Base-by-base conservation (phyloP, 2,113 vertebrate genomes). In the Lathamus discolor region DNA sequence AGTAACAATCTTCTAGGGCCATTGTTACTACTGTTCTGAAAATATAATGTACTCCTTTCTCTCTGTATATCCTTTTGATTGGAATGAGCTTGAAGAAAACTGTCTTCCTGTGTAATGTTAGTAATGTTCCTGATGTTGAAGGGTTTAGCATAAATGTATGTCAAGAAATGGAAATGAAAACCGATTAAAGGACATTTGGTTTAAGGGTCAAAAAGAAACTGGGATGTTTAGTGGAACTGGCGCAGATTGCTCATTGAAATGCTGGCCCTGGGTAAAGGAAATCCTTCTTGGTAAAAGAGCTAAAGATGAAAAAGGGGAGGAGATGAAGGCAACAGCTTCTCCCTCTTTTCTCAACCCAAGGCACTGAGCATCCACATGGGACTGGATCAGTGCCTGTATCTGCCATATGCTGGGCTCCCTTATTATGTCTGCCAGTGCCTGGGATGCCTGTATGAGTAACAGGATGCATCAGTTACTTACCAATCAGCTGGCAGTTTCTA, bases 131-230 rank as follows among this genome's bases (percentile, higher is more conserved):
- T 6, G 1, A 41, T 44, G 64, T 48, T 66, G 59, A 66, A 57
- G 73, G 39, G 16, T 46, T 87, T 66, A 75, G 48, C 33, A 22
- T 13, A 79, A 72, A 17, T 35, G 57, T 24, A 23, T 28, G 17
- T 68, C 33, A 69, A 49, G 46, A 64, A 75, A 31, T 9, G 17
- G 48, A 67, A 93, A 70, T 13, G 10, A 20, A 52, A 95, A 82
- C 27, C 91, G 43, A 93, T 96, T 77, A 90, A 90, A 96, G 90
- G 62, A 67, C 10, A 28, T 83, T 90, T 95, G 63, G 48, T 84
- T 91, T 70, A 73, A 95, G 96, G 72, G 87, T 62, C 81, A 63
- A 86, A 79, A 88, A 78, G 54, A 66, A 88, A 44, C 8, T 13
- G 23, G 28, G 67, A 73, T 83, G 59, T 82, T 86, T 64, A 57